Evolutionary conservation across 2,888 invertebrate genomes (phyloP), one percentile per base, ranked within the genome.

Genomic region (Amphipoea lucens): DNA sequence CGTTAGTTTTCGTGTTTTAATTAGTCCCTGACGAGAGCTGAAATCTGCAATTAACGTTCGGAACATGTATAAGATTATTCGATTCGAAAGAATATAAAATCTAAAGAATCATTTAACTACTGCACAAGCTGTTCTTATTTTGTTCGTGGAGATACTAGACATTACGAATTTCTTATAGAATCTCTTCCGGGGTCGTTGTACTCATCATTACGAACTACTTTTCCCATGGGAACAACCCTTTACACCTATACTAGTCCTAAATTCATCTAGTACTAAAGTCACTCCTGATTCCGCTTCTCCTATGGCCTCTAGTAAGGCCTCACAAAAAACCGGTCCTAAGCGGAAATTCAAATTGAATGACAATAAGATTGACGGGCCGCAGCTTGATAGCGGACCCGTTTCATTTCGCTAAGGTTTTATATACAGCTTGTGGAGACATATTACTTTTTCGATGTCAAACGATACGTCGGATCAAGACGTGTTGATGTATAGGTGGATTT

Each of bases 281-380:
- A 4, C n/a, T 11, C 4, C 14, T 42, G 11, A 63, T 0, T 29
- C 77, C 92, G 90, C 93, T 83, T 23, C 20, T 89, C 86, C 83
- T 76, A 17, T 89, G 85, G 92, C 93, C 90, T 85, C 66, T 75
- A 86, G 84, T 88, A 51, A 91, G 82, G 91, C 91, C 86, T 90
- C 86, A 90, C 93, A 95, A 95, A 92, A 95, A 95, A 94, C 93
- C 92, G 92, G 91, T 91, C 90, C 94, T 92, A 93, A 92, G 94
- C 92, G 94, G 94, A 95, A 95, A 96, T 96, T 96, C 95, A 96
- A 96, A 96, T 96, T 95, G 96, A 96, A 96, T 95, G 96, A 96
- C 96, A 96, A 96, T 96, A 96, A 95, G 96, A 96, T 96, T 95
- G 96, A 96, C 96, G 96, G 95, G 93, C 92, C 92, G 91, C 93